A percentile compares a stretch with the other conserved stretches of the same genome.
Evolutionary conservation across 2,888 invertebrate species (phyloP).

Genomic region (Caenorhabditis macrosperma): DNA sequence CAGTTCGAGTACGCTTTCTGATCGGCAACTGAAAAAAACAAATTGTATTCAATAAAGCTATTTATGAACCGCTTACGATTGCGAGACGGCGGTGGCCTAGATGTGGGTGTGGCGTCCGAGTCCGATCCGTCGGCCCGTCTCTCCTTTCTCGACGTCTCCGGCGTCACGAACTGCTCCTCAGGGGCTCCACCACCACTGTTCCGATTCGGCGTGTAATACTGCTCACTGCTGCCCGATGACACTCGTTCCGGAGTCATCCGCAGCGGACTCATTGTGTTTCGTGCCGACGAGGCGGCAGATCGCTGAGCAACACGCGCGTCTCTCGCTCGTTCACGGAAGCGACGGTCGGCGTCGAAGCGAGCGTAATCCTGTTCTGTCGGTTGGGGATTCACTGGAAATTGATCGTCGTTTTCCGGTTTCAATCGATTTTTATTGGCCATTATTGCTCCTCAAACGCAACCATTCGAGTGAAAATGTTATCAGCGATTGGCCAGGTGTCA

Average conservation of each 20-base stretch:
- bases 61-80: no score
- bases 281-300: constrained; percentile 3
- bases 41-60: no score
- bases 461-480: no score
- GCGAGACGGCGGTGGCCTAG: no score
- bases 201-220: constrained; percentile 21
- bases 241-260: background rate
- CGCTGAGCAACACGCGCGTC: constrained; percentile 30
- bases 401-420: no score
- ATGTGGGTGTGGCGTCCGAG: constrained; percentile 6
- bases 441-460: no score
- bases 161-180: constrained; percentile 30
- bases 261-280: constrained; percentile 20
- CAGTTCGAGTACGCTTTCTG: background rate
- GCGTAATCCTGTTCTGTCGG: constrained; percentile 37
- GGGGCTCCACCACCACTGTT: background rate
- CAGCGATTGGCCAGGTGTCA: background rate
- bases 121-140: no score
- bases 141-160: constrained; percentile 21
- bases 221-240: background rate
- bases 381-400: constrained; percentile 4
- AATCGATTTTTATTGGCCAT: no score
- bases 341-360: constrained; percentile 21
- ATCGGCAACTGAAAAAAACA: background rate
- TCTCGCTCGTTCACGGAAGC: constrained; percentile 18